Base-by-base conservation (phyloP, 1,140 invertebrate genomes). In the Danaus melanippus region DNA sequence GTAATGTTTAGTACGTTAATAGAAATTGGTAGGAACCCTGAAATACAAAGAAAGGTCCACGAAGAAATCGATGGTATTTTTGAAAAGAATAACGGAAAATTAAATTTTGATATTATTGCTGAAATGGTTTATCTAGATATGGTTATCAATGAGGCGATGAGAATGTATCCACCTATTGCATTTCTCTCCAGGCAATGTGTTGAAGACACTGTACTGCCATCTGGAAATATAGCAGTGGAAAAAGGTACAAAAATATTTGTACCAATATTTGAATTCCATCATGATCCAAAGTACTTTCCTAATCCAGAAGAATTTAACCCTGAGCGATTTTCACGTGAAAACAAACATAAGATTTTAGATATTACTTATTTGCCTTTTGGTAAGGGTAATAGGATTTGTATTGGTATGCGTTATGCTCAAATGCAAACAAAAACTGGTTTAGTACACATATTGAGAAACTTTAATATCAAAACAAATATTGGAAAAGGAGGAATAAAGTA, bases 351-450 rank as follows among this genome's bases (percentile, higher is more conserved):
- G n/a, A 51, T 51, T 8, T 43, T 73, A 55, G 50, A 84, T 10
- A 10, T 69, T 32, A 60, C 62, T 11, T 91, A 87, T 59, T 70
- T 92, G 56, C 91, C 92, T 0, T 92, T 92, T 66, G 90, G 90
- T 10, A 87, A 88, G 53, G 91, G 90, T 2, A 82, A 84, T 3
- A 71, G 91, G 42, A 82, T 88, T 53, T 92, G 90, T 62, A 88
- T 91, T 55, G 91, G 90, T 12, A 81, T 84, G 64, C 74, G 88
- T 62, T 88, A 90, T 58, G 89, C 89, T 0, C 55, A 80, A 12
- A 49, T 87, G 56, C 85, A 88, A 61, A 61, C 82, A 1, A 82
- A 84, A 53, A 54, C 80, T 17, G 79, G 86, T 0, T 46, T 87
- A 12, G 63, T 74, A 0, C 60, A 71, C 45, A 41, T 87, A 1